phyloP scores from a whole-genome alignment of 2,113 vertebrate genomes.

The Triplophysa dalaica region DNA sequence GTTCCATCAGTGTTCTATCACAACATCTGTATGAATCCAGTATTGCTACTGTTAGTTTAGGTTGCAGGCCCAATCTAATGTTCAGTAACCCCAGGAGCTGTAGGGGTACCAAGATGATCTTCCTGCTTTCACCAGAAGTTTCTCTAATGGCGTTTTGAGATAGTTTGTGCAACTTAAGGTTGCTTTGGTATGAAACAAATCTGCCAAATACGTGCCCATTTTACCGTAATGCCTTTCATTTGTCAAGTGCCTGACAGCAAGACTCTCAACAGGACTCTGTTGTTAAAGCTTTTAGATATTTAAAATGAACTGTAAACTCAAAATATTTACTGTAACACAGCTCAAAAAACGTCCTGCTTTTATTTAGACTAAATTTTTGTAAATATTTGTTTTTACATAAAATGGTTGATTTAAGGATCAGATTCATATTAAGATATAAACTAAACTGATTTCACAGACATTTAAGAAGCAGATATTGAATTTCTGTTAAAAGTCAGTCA shows the following conservation, averaged over 20 bases:
- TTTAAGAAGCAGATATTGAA: too few relatives aligned
- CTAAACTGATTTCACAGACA: too few relatives aligned
- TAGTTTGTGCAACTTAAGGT: not conserved
- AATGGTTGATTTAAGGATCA: too few relatives aligned
- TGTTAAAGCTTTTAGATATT: not conserved
- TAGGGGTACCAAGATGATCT: not conserved
- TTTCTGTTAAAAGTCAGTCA: too few relatives aligned
- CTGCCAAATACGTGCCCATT: not conserved
- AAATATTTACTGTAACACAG: too few relatives aligned
- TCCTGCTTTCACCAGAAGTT: not conserved
- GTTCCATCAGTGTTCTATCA: slow-evolving; percentile 55
- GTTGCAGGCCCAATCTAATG: not conserved
- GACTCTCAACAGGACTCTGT: not conserved
- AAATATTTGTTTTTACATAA: too few relatives aligned
- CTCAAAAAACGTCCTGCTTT: too few relatives aligned
- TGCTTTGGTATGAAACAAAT: not conserved
- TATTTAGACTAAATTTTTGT: too few relatives aligned
- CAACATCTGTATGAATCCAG: not conserved
- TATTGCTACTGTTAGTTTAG: not conserved
- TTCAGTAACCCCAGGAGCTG: not conserved
- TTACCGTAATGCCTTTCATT: not conserved
- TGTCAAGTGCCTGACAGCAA: slow-evolving; percentile 26
- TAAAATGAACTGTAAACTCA: too few relatives aligned
- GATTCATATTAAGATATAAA: too few relatives aligned
- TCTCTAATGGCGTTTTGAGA: not conserved